phyloP scores from a whole-genome alignment of 2,888 invertebrate genomes.

The Drosophila demipolita region DNA sequence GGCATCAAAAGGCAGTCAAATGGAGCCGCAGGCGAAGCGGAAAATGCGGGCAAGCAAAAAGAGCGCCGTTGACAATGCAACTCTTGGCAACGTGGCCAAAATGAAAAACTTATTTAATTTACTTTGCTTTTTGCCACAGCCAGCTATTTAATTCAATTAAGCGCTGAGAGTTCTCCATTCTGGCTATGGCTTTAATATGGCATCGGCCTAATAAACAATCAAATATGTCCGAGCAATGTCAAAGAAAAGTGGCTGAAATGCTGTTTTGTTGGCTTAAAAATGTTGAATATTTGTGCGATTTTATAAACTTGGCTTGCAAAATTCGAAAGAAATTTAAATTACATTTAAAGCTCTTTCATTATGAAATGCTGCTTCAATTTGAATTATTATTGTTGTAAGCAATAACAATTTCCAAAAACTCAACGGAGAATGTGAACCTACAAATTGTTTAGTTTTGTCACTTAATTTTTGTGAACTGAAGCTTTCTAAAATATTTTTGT shows the following conservation, averaged over 20 bases:
- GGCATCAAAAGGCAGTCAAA: slow-evolving; percentile 71
- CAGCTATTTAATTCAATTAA: slow-evolving; percentile 84
- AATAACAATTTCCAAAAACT: no score
- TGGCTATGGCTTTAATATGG: slow-evolving; percentile 43
- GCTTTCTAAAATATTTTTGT: not conserved
- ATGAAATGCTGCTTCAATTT: not conserved
- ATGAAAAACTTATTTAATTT: slow-evolving; percentile 84
- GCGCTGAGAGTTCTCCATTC: slow-evolving; percentile 62
- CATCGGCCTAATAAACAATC: slow-evolving; percentile 51
- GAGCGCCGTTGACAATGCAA: slow-evolving; percentile 78
- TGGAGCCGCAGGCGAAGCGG: slow-evolving; percentile 76
- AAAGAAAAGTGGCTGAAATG: slow-evolving; percentile 13
- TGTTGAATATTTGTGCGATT: not conserved
- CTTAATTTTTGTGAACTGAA: not conserved
- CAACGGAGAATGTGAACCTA: not conserved
- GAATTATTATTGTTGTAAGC: no score
- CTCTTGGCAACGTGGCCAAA: slow-evolving; percentile 75
- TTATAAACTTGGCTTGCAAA: not conserved
- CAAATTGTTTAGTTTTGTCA: not conserved
- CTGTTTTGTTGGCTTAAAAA: not conserved
- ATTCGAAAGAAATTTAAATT: not conserved
- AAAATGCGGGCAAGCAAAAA: slow-evolving; percentile 77
- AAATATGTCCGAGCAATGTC: slow-evolving; percentile 12
- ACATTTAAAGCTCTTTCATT: not conserved
- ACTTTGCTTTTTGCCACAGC: slow-evolving; percentile 83